Evolutionary conservation across 2,888 invertebrate genomes (phyloP), one percentile per base, ranked within the genome.

Genomic region (Chrysolina americana): DNA sequence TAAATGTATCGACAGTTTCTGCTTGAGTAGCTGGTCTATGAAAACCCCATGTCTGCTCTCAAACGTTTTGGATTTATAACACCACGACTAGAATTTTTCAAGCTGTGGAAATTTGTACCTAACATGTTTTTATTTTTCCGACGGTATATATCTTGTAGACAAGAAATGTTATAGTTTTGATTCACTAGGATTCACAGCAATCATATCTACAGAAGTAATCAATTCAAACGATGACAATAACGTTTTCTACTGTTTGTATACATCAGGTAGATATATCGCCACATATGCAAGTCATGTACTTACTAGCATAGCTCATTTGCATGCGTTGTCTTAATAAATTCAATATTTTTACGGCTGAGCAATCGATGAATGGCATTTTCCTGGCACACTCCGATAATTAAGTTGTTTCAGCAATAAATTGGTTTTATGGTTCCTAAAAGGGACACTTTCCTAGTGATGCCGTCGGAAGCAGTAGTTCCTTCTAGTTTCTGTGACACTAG

Each of bases 331-430:
- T 28, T 36, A 10, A 53, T 6, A 53, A n/a, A 59, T 59, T 36
- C 59, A 59, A 28, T 2, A 59, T 59, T 59, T 59, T 59, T 28
- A 59, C 36, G 28, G n/a, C 28, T 36, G 6, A 36, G 28, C 28
- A 36, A 36, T 59, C n/a, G 59, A 59, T 36, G 59, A 59, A 48
- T 44, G 44, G 5, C 65, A 28, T 36, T 36, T 36, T 50, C 41
- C 50, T 5, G 19, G 1, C 50, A 19, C 53, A 66, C 23, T 50
- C 11, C 13, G 23, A 50, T 28, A 63, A 62, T 70, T 73, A 69
- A 75, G 74, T 78, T 76, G 68, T 76, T 80, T 73, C 70, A 73
- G 75, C 70, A 70, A 75, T 82, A 80, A 82, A 82, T 78, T 56
- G 65, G 21, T 77, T 81, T 80, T 81, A 78, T 80, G 76, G 70